Evolutionary conservation across 2,888 invertebrate species (phyloP), one percentile per base, ranked within the genome.

Genomic region (Rhynchonema sp.): DNA sequence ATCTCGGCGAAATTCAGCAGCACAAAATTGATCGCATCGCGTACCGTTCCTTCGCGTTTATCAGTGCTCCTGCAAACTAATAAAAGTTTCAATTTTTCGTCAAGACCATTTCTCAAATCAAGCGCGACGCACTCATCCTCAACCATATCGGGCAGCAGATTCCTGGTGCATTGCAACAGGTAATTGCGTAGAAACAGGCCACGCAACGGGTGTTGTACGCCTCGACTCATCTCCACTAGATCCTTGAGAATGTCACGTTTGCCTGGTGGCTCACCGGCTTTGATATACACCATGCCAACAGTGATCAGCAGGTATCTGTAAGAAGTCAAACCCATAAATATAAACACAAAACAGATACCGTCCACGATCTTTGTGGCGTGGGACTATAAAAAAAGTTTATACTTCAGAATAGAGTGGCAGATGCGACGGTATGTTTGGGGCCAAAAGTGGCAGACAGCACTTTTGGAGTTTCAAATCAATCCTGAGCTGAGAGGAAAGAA

Each of bases 1-100:
- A 99, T 99, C 78, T 99, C 98, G 0, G 92, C 91, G 74, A 99
- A 99, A 78, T 99, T 99, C 82, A 92, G 86, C 63, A 94, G 77
- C 26, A 99, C 87, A 77, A 99, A 98, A 73, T 98, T 94, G 63
- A 99, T 85, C 0, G 96, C 91, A 74, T 98, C 96, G 60, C 84
- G 83, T 0, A 88, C 86, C 79, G 84, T 73, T 27, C 77, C 78
- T n/a, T 66, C 66, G 13, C 20, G 38, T 76, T 98, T n/a, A 3
- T 49, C 23, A n/a, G 38, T 6, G 38, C 9, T 17, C 6, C 38
- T 38, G 17, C 6, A 38, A 38, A 38, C 38, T 6, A 38, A 38
- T 38, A 38, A 38, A 38, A 38, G n/a, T n/a, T n/a, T n/a, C n/a
- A n/a, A n/a, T n/a, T n/a, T n/a, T n/a, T n/a, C n/a, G n/a, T n/a